phyloP scores from a whole-genome alignment of 2,888 invertebrate species.

The Crioceris asparagi region DNA sequence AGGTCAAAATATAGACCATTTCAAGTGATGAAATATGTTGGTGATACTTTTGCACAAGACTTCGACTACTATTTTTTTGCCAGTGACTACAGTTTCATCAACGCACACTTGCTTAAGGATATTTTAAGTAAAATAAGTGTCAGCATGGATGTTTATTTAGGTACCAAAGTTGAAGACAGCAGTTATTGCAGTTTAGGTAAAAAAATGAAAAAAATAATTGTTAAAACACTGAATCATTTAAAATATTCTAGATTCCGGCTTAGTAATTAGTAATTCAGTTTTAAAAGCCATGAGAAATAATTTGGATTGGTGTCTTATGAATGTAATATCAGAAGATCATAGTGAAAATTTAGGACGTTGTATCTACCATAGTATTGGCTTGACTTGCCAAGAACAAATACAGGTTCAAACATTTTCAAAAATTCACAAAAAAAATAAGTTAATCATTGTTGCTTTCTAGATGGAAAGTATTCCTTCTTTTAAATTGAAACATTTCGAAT shows the following conservation, averaged over 20 bases:
- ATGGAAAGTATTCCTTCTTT: slow-evolving; percentile 35
- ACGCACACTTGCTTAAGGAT: slow-evolving; percentile 62
- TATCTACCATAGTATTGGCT: slow-evolving; percentile 58
- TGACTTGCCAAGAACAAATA: slow-evolving; percentile 46
- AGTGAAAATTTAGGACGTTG: slow-evolving; percentile 86
- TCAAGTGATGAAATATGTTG: slow-evolving; percentile 80
- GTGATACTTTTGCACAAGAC: slow-evolving; percentile 78
- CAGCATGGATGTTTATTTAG: slow-evolving; percentile 76
- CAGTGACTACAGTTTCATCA: slow-evolving; percentile 75
- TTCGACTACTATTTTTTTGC: slow-evolving; percentile 89
- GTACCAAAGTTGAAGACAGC: slow-evolving; percentile 50
- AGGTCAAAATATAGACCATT: slow-evolving; percentile 67
- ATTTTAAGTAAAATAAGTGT: slow-evolving; percentile 71
- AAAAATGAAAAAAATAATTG: no score
- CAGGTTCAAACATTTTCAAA: slow-evolving; percentile 37
- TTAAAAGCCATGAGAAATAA: slow-evolving; percentile 65
- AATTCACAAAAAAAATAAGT: background rate
- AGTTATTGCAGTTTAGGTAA: slow-evolving; percentile 60
- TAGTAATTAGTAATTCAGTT: slow-evolving; percentile 79
- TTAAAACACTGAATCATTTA: background rate
- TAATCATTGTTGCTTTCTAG: slow-evolving; percentile 27
- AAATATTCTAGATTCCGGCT: slow-evolving; percentile 57
- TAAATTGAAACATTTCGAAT: slow-evolving; percentile 39
- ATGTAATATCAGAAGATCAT: slow-evolving; percentile 70
- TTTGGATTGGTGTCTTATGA: slow-evolving; percentile 83